Base-by-base conservation (phyloP, 2,113 vertebrate genomes). In the Phylloscopus whistleri region DNA sequence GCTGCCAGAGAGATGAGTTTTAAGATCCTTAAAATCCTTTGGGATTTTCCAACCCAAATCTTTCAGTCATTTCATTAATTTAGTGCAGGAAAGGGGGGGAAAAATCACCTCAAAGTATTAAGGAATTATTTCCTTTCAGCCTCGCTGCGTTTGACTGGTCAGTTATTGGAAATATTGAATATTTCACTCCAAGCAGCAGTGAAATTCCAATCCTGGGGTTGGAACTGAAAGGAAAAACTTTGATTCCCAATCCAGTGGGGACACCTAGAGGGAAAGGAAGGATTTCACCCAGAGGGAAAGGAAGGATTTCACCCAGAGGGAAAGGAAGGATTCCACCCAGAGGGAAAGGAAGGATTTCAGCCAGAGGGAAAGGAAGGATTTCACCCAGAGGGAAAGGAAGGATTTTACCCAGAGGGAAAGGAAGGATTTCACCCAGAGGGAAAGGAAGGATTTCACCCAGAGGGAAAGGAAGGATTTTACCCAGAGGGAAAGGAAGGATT, bases 211-310 rank as follows among this genome's bases (percentile, higher is more conserved):
- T 4, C 0, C 3, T 3, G 28, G 1, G 12, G 3, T 5, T 9
- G 55, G 37, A 26, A 22, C 2, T 0, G 41, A 10, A 16, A 23
- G 43, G 74, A 16, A 69, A 67, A 75, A 7, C 11, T 21, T 7
- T 1, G 3, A 89, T 72, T 76, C 27, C n/a, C 44, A 30, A 52
- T 58, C 31, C 76, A 8, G 49, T 30, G 76, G 70, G 66, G 96
- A 92, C 97, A 95, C 43, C 97, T 95, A 77, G 44, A 93, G 97
- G 95, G 55, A 73, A 10, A 60, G 14, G 79, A 9, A 10, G 43
- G 27, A 27, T 51, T 48, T 48, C 46, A 22, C 46, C 19, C 10
- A 46, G 55, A 94, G 96, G 95, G 51, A 68, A 10, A 60, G 13
- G 76, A 10, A 11, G 43, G 8, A 21, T 48, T 48, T 48, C 20